These are phyloP conservation scores for Eucera pruinosa DNA, from an alignment of 2,888 invertebrate genomes.

Conservation along the genomic window DNA sequence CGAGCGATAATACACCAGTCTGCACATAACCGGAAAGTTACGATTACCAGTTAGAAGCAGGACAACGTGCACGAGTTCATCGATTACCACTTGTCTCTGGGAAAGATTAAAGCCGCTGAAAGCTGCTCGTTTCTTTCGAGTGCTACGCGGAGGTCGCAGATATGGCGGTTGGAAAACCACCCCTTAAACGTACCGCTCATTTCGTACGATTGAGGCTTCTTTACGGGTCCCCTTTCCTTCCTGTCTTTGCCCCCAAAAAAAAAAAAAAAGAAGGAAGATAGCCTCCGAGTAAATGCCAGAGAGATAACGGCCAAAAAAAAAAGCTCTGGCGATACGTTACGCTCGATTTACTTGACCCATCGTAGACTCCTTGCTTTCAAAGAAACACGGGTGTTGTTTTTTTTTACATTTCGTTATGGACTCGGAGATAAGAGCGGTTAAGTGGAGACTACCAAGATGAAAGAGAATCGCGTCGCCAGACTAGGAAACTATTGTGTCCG, in stretches of 20 bases:
- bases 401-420: conserved; percentile 24
- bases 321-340: conserved; percentile 42
- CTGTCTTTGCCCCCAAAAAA: background rate
- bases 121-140: conserved; percentile 1
- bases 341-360: conserved; percentile 55
- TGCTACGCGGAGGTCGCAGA: conserved; percentile 1
- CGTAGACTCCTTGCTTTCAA: conserved; percentile 11
- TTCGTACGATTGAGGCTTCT: conserved; percentile 45
- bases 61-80: conserved; percentile 18
- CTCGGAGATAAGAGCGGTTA: conserved; percentile 21
- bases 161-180: background rate
- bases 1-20: conserved; percentile 7
- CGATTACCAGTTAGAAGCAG: conserved; percentile 19
- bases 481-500: background rate
- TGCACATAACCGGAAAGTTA: conserved; percentile 27
- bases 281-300: conserved; percentile 32
- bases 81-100: conserved; percentile 11
- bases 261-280: conserved; percentile 31
- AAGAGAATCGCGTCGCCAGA: background rate
- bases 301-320: conserved; percentile 43
- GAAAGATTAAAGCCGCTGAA: conserved; percentile 46
- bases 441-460: background rate
- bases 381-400: conserved; percentile 35
- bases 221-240: conserved; percentile 29
- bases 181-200: conserved; percentile 31